Evolutionary conservation across 2,113 vertebrate species (phyloP), one percentile per base, ranked within the genome.

Genomic region (Indicator indicator): DNA sequence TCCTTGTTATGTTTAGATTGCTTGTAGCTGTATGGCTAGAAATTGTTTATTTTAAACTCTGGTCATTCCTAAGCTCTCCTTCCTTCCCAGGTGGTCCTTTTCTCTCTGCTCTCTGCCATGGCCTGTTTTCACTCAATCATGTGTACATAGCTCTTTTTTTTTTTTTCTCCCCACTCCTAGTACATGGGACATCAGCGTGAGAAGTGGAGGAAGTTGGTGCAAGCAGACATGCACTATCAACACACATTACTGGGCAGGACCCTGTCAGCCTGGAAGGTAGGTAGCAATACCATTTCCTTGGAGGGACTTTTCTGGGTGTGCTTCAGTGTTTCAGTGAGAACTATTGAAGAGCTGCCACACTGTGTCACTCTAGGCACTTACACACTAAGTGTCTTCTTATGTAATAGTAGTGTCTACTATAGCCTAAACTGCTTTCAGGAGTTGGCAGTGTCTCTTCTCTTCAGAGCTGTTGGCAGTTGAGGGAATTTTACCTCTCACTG

Each of bases 221-320:
- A 46, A 16, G 98, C 98, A 7, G 97, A 97, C 8, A 12, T 36
- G 17, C 97, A 98, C 38, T 94, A 96, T 95, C 88, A 2, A 65
- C 97, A 12, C 36, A 16, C 16, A 0, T 59, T 98, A 67, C 97
- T 98, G 50, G 91, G 80, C 85, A 97, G 96, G 65, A 93, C 89
- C 3, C 87, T 99, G 84, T 71, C 40, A 6, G 95, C 94, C 68
- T 99, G 99, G 99, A 98, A 97, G 97, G 98, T 98, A 96, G 69
- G 95, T 62, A 36, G 40, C 27, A 59, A 7, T 5, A 11, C 54
- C 28, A 27, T 67, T 62, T 67, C 16, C 9, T 42, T 26, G 21
- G 32, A 54, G 38, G 11, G 24, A 26, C 18, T 40, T 58, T 12
- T 20, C 48, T 72, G 20, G 6, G 4, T 50, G 28, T 63, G 24